Conservation (phyloP, 2,113 vertebrate genomes). For the Leptocoma aspasia region DNA sequence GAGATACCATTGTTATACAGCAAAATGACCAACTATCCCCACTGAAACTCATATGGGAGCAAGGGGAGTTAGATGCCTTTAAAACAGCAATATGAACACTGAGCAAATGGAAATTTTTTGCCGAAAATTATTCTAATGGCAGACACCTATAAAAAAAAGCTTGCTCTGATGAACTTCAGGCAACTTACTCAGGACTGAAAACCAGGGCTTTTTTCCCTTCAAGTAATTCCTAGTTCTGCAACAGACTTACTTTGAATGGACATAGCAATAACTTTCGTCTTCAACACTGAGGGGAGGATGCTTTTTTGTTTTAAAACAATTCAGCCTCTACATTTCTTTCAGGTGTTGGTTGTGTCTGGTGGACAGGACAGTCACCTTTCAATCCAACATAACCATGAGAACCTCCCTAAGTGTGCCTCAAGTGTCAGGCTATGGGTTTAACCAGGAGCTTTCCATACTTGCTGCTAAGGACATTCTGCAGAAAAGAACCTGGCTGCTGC, state of each 20-base stretch:
- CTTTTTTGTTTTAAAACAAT: not conserved
- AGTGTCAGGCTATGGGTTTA: not conserved
- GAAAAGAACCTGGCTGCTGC: not conserved
- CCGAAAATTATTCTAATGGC: not conserved
- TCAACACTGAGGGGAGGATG: rapidly evolving
- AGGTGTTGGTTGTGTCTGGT: not conserved
- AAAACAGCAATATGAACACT: not conserved
- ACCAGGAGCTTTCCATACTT: not conserved
- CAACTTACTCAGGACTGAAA: not conserved
- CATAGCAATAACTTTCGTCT: not conserved
- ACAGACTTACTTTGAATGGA: not conserved
- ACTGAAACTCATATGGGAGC: not conserved
- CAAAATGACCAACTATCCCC: not conserved
- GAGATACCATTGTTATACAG: not conserved
- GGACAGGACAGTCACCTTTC: not conserved
- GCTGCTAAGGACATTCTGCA: not conserved
- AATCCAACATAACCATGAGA: not conserved
- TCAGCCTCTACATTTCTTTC: not conserved
- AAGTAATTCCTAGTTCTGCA: not conserved
- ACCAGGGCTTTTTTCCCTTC: not conserved
- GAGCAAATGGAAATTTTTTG: not conserved
- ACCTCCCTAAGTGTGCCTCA: not conserved
- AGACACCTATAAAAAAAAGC: not conserved
- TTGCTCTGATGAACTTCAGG: not conserved
- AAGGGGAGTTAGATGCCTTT: not conserved